phyloP scores from a whole-genome alignment of 2,888 invertebrate species.

The Sturmia bella region DNA sequence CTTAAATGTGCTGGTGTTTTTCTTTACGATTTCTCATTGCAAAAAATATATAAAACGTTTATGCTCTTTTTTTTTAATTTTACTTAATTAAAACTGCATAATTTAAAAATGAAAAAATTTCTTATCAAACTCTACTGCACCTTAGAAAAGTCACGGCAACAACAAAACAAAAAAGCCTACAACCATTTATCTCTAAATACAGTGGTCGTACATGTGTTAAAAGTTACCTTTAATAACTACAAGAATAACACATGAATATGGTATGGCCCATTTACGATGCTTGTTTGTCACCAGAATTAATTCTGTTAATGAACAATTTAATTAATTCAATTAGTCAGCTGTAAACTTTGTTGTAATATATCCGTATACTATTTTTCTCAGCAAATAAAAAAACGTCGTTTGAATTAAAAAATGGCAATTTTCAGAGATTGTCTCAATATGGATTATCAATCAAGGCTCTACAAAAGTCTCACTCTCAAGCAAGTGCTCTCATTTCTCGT shows the following conservation, averaged over 20 bases:
- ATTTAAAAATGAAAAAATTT: slow-evolving; percentile 17
- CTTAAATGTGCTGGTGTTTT: slow-evolving; percentile 56
- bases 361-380: too few species aligned
- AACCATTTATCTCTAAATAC: background rate
- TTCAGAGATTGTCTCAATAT: background rate
- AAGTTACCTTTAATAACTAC: slow-evolving; percentile 7
- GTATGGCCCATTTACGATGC: slow-evolving; percentile 1
- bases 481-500: background rate
- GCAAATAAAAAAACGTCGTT: too few species aligned
- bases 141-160: slow-evolving; percentile 31
- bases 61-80: background rate
- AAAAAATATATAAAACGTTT: slow-evolving; percentile 22
- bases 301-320: slow-evolving; percentile 28
- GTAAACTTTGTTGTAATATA: slow-evolving; percentile 19
- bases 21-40: slow-evolving; percentile 23
- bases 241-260: background rate
- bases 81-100: slow-evolving; percentile 53
- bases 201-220: slow-evolving; percentile 41
- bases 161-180: background rate
- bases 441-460: background rate
- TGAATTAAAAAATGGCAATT: background rate
- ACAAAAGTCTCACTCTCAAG: background rate
- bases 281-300: slow-evolving; percentile 29
- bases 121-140: slow-evolving; percentile 40
- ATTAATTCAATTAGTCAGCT: slow-evolving; percentile 42